Base-by-base conservation (phyloP, 2,113 vertebrate genomes). In the Lycocorax pyrrhopterus region DNA sequence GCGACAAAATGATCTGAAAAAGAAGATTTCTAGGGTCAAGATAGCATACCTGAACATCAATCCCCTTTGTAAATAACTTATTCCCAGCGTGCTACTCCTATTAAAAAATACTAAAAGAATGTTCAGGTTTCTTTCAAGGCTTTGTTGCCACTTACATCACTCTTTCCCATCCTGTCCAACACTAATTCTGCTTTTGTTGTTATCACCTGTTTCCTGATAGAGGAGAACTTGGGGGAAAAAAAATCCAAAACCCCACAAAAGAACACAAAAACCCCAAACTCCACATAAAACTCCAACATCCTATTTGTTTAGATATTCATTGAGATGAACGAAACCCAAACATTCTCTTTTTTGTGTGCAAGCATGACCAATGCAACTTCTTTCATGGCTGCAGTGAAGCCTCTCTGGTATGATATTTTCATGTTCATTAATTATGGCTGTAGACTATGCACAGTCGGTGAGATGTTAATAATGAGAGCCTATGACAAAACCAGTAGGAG, bases 161-260 rank as follows among this genome's bases (percentile, higher is more conserved):
- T 62, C 25, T 7, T 84, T 75, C 19, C 29, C 29, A 23, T 49
- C 16, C 55, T 30, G 20, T 64, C 35, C 37, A 86, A 21, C 25
- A 63, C 17, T 19, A 39, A n/a, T 39, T 79, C 21, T 82, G 10
- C 37, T 78, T 33, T 66, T 71, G 14, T 26, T 63, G 20, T 19
- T 43, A 29, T 33, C 2, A 6, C 2, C 10, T 44, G 8, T 74
- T 74, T 77, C 60, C 63, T 44, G 4, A 33, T 3, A 49, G 13
- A 60, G 10, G 27, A 43, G 19, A 89, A 74, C 4, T 14, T 0
- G 0, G 0, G 8, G 12, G 12, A 4, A 7, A 2, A 12, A 35
- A 18, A n/a, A 44, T 37, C 10, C 33, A 44, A 33, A 67, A 59
- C 4, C 11, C 39, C 13, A 29, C 7, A 17, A 33, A 19, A 74